A percentile compares a stretch with the other conserved stretches of the same genome.
These are phyloP conservation scores for Geotrypetes seraphini DNA, from an alignment of 2,797 vertebrate genomes.

Conservation along the genomic window DNA sequence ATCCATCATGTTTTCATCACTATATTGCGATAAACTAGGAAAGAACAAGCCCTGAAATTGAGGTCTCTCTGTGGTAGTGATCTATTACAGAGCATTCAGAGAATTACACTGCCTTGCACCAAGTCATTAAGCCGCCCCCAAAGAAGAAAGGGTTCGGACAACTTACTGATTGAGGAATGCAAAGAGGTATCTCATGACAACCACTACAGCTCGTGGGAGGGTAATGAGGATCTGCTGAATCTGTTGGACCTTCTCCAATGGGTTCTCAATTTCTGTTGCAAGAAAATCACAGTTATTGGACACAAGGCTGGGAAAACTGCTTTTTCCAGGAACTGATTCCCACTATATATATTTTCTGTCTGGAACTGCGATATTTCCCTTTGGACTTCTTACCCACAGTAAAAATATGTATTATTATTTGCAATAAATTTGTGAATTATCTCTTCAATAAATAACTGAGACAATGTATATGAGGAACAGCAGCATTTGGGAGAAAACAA, in stretches of 20 bases:
- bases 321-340: no score
- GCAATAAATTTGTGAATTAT: no score
- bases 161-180: constrained; percentile 97
- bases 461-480: no score
- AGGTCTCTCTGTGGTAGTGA: accelerated
- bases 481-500: no score
- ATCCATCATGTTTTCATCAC: constrained; percentile 99
- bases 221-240: constrained; percentile 85
- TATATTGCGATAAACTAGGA: constrained; percentile 89
- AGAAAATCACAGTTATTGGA: no score
- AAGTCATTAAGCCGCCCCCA: background rate
- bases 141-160: background rate
- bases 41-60: constrained; percentile 8
- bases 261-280: constrained; percentile 78
- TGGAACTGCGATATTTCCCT: no score
- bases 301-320: no score
- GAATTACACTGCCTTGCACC: no score
- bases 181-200: constrained; percentile 97
- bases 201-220: constrained; percentile 78
- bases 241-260: constrained; percentile 82
- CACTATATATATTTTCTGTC: no score
- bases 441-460: no score
- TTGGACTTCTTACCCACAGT: no score
- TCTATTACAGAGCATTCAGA: accelerated
- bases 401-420: no score